These are phyloP conservation scores for Drosophila sp. DNA, from an alignment of 1,140 invertebrate genomes.

Conservation along the genomic window DNA sequence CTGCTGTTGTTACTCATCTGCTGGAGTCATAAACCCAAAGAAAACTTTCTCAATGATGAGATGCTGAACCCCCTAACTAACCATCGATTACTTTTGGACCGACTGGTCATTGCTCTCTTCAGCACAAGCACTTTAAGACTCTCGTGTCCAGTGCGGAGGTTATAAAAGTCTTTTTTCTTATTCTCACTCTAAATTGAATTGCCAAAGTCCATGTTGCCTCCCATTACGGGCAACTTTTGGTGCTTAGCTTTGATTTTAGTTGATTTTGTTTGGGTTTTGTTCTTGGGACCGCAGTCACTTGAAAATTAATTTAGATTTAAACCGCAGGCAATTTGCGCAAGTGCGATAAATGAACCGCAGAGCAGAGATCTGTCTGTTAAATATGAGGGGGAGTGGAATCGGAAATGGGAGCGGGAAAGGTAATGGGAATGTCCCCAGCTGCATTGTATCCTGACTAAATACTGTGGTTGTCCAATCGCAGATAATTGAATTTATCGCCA, in stretches of 20 bases:
- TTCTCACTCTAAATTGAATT: constrained; percentile 35
- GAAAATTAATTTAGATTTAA: constrained; percentile 72
- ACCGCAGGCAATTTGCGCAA: constrained; percentile 65
- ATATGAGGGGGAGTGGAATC: neutral
- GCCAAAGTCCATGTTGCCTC: constrained; percentile 5
- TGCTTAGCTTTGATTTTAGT: constrained; percentile 30
- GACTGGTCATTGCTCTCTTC: constrained; percentile 37
- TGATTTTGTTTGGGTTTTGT: constrained; percentile 38
- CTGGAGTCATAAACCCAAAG: constrained; percentile 19
- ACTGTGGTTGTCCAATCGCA: constrained; percentile 20
- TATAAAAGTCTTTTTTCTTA: constrained; percentile 19
- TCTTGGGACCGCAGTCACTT: constrained; percentile 52
- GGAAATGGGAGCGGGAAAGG: neutral
- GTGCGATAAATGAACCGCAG: constrained; percentile 23
- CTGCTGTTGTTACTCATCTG: constrained; percentile 30
- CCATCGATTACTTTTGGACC: constrained; percentile 49
- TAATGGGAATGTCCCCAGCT: too few relatives aligned
- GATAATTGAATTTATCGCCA: constrained; percentile 72
- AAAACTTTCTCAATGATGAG: neutral
- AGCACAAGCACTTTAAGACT: constrained; percentile 28
- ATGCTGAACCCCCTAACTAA: neutral
- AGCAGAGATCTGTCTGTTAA: neutral
- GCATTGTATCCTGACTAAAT: constrained; percentile 23
- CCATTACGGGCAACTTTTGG: constrained; percentile 33
- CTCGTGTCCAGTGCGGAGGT: neutral